Evolutionary conservation across 2,113 vertebrate species (phyloP).

Genomic region (Neolamprologus ventralis): DNA sequence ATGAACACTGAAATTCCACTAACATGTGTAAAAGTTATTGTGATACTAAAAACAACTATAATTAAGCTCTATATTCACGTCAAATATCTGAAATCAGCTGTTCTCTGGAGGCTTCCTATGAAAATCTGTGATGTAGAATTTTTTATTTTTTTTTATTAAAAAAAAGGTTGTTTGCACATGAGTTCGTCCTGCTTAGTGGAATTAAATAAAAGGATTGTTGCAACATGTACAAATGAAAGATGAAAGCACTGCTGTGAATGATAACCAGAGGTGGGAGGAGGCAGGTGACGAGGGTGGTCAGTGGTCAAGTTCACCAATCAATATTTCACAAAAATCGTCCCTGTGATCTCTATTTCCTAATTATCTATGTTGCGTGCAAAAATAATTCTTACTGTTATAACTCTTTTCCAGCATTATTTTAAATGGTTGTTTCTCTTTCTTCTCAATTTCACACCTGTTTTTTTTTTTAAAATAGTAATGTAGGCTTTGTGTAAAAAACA

Average conservation of each 20-base stretch:
- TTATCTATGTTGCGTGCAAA: background rate
- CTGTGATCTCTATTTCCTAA: background rate
- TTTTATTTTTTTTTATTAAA: accelerated
- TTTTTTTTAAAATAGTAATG: background rate
- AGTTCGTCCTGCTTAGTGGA: background rate
- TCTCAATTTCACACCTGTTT: background rate
- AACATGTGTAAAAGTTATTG: background rate
- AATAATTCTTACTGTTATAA: background rate
- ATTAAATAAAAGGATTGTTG: background rate
- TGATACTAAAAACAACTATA: background rate
- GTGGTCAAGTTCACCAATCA: background rate
- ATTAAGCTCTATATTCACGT: background rate
- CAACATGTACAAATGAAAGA: background rate
- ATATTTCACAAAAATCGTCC: background rate
- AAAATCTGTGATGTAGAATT: background rate
- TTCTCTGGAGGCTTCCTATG: background rate
- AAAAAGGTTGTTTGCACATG: background rate
- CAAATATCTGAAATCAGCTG: background rate
- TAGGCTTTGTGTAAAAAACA: background rate
- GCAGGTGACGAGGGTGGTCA: background rate
- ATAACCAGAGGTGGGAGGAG: background rate
- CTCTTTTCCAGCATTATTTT: background rate
- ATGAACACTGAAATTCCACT: background rate
- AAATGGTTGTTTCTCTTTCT: background rate
- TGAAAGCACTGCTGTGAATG: background rate